Evolutionary conservation across 2,113 vertebrate species (phyloP), one percentile per base, ranked within the genome.

Genomic region (Gobio gobio): DNA sequence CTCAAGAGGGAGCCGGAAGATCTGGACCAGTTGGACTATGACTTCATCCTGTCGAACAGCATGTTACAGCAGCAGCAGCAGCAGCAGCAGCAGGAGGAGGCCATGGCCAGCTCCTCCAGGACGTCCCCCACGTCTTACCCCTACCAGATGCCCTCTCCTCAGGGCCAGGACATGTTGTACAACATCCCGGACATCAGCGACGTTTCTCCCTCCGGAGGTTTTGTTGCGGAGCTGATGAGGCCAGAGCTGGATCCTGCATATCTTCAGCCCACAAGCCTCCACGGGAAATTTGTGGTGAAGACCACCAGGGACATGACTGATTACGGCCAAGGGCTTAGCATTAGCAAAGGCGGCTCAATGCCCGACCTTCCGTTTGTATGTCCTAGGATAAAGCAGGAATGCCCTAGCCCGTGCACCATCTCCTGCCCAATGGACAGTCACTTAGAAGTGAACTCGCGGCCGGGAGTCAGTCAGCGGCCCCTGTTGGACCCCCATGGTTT

Each of bases 1-100:
- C 89, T 95, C 78, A 95, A 95, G 83, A 95, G 94, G 82, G 96
- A 99, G 82, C 87, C 93, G 0, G 97, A 98, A 87, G 97, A 97
- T 87, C 93, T 97, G 87, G 97, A 99, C 87, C 93, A 97, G 73
- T 91, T 96, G 90, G 97, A 99, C 93, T 96, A 98, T 90, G 97
- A 99, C 92, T 99, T 99, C 90, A 99, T 99, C 29, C 93, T 99
- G 10, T 97, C 97, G 24, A 98, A 98, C 90, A 96, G 96, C 2
- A 93, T 98, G 64, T 94, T 96, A 56, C 96, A 96, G 73, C 93
- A 96, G 0, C 93, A 91, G 7, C 93, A 93, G 3, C 95, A 95
- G 8, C 93, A 93, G 5, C 95, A 95, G 16, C 91, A 93, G 64
- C 94, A 95, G 26, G 93, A 94, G 78, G 89, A 94, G 3, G 94